phyloP scores from a whole-genome alignment of 53 echinoderm and acorn worm species.

The Hippasteria phrygiana region DNA sequence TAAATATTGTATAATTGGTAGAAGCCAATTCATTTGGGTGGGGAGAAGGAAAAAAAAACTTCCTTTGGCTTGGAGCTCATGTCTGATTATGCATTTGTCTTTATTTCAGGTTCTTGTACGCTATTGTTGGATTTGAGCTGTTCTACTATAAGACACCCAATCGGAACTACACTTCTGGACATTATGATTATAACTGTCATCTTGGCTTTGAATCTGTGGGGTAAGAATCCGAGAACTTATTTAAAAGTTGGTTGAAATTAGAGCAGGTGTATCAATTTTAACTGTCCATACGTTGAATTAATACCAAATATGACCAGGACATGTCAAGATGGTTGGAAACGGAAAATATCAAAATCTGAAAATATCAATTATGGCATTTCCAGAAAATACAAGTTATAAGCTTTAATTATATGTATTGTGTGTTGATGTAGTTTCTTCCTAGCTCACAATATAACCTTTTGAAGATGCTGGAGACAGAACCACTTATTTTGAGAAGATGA shows the following conservation, averaged over 20 bases:
- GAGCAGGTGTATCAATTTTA: too few species aligned
- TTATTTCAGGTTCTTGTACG: conserved; percentile 77
- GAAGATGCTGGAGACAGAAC: too few species aligned
- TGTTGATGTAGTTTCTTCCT: not conserved
- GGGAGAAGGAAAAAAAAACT: too few species aligned
- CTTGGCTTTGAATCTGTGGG: conserved; percentile 90
- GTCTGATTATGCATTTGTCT: not conserved
- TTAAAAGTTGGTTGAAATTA: not conserved
- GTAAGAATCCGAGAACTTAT: conserved; percentile 80
- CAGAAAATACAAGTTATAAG: too few species aligned
- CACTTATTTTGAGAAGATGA: too few species aligned
- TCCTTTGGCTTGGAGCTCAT: not conserved
- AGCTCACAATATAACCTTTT: too few species aligned
- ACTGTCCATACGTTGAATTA: too few species aligned
- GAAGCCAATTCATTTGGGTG: too few species aligned
- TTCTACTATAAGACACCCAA: conserved; percentile 74
- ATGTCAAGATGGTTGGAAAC: too few species aligned
- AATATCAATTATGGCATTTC: not conserved
- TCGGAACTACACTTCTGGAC: conserved; percentile 69
- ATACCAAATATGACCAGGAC: too few species aligned
- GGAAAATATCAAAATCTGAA: too few species aligned
- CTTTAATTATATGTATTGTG: not conserved
- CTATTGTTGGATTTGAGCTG: conserved; percentile 92
- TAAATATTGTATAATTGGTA: too few species aligned
- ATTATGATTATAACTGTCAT: conserved; percentile 87